Conservation (phyloP, 2,888 invertebrate species). For the Cataglyphis rosenhaueri region DNA sequence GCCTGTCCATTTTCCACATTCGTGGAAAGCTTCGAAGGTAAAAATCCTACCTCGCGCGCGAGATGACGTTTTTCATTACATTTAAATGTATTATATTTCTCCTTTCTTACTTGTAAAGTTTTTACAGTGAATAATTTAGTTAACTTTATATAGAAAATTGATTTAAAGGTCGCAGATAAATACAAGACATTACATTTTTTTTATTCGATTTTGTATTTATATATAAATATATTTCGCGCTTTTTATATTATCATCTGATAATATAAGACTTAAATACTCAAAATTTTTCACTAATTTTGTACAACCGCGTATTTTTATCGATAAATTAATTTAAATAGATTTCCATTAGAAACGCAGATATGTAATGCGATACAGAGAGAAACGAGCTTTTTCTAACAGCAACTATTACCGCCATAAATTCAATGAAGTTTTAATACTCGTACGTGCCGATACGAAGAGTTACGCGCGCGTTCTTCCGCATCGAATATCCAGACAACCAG, state of each 20-base stretch:
- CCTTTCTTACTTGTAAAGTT: neutral
- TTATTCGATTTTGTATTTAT: neutral
- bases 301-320: neutral
- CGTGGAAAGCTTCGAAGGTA: neutral
- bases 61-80: constrained; percentile 10
- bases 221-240: neutral
- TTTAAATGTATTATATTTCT: neutral
- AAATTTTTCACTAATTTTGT: neutral
- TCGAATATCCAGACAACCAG: constrained; percentile 39
- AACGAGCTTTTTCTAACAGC: constrained; percentile 21
- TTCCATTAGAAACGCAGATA: neutral
- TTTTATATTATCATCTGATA: neutral
- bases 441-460: constrained; percentile 44
- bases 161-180: neutral
- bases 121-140: neutral
- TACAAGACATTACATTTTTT: too few relatives aligned
- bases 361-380: neutral
- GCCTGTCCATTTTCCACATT: constrained; percentile 39
- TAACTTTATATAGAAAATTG: neutral
- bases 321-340: neutral
- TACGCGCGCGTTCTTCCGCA: constrained; percentile 26
- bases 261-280: neutral
- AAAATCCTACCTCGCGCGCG: constrained; percentile 21
- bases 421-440: constrained; percentile 29
- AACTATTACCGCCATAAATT: constrained; percentile 44